Evolutionary conservation across 2,888 invertebrate species (phyloP), one percentile per base, ranked within the genome.

Genomic region (Hetaerina titia): DNA sequence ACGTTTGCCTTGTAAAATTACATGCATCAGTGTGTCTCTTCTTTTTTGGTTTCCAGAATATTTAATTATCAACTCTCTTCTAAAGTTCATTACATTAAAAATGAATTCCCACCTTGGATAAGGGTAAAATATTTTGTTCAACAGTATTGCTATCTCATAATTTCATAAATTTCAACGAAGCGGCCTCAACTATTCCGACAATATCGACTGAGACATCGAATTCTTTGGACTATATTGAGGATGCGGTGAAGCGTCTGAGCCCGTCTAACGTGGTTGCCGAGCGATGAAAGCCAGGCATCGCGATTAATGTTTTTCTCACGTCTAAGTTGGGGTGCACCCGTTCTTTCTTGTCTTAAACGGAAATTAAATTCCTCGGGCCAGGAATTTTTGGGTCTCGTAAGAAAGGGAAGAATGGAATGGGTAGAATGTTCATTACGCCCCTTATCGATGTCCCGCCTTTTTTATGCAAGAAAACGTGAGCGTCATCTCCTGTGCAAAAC

Each of bases 371-470:
- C 56, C 58, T 89, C n/a, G 19, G n/a, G 25, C 31, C 89, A 1
- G 89, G 89, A 89, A 89, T 89, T 89, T 89, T 89, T 57, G n/a
- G 89, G 25, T 22, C 89, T 58, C n/a, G n/a, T 89, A 56, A 22
- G 19, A 45, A 88, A 69, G n/a, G 31, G 81, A 81, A 31, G 81
- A 81, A 81, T 81, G 81, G 89, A 56, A 89, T 13, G 89, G 58
- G 2, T 0, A 89, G 89, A 89, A 89, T 89, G 89, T 89, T 89
- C 89, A 89, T 89, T 89, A 89, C 19, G 89, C 56, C 22, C 22
- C 89, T 56, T 58, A 58, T 56, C 89, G 89, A 58, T 58, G 58
- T 56, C 89, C 58, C 56, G 6, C 11, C n/a, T 13, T 25, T 81
- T 31, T 81, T 69, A 22, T 31, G 22, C 31, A 25, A 31, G 31